A percentile compares a stretch with the other conserved stretches of the same genome.
phyloP scores from a whole-genome alignment of 1,140 invertebrate species.

The Muscidifurax raptorellus region DNA sequence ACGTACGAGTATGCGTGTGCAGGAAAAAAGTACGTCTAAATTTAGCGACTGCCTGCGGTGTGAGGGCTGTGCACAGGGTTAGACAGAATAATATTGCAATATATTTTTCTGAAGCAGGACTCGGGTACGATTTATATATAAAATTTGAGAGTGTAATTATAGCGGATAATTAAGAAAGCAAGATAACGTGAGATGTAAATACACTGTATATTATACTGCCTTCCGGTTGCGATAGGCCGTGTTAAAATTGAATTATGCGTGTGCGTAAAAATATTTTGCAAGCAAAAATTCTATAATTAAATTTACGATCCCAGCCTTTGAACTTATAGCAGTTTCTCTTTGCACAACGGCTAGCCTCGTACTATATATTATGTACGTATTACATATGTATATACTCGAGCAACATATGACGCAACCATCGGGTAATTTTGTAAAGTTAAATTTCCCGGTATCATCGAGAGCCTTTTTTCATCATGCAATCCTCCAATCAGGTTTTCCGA shows the following conservation, averaged over 20 bases:
- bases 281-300: conserved; percentile 30
- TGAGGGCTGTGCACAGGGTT: no score
- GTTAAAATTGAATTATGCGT: conserved; percentile 29
- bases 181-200: conserved; percentile 7
- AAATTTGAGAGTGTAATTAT: background rate
- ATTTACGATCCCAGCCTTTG: conserved; percentile 26
- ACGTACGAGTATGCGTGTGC: background rate
- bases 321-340: background rate
- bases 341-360: background rate
- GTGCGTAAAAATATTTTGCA: conserved; percentile 32
- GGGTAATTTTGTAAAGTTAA: background rate
- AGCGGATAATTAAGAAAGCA: background rate
- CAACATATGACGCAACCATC: background rate
- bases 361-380: background rate
- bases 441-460: background rate
- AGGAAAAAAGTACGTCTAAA: background rate
- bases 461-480: background rate
- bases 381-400: background rate
- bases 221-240: background rate
- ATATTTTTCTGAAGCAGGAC: background rate
- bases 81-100: no score
- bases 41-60: no score
- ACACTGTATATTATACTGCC: background rate
- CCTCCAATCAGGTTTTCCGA: no score
- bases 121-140: background rate